These are phyloP conservation scores for Bos indicus DNA, from an alignment of 2,113 vertebrate genomes.

Conservation along the genomic window DNA sequence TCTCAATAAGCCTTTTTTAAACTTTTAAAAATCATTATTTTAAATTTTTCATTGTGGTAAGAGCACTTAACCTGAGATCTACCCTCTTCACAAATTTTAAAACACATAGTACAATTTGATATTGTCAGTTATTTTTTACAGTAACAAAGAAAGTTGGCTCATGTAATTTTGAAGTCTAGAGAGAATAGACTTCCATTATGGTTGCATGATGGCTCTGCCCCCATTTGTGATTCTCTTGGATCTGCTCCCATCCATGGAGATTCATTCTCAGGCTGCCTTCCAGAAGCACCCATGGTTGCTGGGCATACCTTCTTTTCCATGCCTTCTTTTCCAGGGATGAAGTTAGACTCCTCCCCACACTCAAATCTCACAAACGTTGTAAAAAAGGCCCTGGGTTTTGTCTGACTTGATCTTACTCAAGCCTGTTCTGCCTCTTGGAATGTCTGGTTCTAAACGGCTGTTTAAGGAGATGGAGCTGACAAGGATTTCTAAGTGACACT, in stretches of 20 bases:
- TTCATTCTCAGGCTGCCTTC: background rate
- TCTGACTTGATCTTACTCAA: background rate
- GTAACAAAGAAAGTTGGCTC: background rate
- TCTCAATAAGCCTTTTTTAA: background rate
- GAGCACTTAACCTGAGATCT: background rate
- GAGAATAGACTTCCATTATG: background rate
- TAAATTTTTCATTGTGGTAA: background rate
- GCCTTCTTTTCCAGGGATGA: background rate
- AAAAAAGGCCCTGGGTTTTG: background rate
- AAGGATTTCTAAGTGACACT: background rate
- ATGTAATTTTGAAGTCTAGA: background rate
- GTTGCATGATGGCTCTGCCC: background rate
- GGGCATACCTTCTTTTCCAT: background rate
- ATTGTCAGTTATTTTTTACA: background rate
- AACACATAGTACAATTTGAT: background rate
- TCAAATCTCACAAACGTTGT: background rate
- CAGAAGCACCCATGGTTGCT: background rate
- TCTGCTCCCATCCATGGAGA: background rate
- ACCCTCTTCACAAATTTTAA: background rate
- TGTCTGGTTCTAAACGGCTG: background rate
- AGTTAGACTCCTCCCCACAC: background rate
- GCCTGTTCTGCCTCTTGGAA: background rate
- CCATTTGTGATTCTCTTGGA: background rate
- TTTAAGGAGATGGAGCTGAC: background rate
- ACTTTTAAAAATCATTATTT: background rate